A percentile compares a stretch with the other conserved stretches of the same genome.
Evolutionary conservation across 2,797 vertebrate species (phyloP).

Genomic region (Mionectes olivaceus): DNA sequence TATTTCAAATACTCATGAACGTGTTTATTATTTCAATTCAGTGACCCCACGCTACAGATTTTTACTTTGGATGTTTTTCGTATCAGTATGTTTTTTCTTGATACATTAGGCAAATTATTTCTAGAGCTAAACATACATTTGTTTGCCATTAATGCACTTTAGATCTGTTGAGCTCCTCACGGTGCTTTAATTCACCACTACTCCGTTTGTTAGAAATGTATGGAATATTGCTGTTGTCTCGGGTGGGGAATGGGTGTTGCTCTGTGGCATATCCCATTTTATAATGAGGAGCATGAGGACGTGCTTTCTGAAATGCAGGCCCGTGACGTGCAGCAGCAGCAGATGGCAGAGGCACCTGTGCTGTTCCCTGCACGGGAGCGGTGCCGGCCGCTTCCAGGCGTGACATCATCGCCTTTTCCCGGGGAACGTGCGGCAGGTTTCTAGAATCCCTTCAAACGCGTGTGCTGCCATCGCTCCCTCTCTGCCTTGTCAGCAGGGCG

Average conservation of each 20-base stretch:
- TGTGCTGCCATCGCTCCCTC: not conserved
- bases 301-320: rapidly evolving
- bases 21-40: not conserved
- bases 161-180: not conserved
- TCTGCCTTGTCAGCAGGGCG: not conserved
- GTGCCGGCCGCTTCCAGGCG: not conserved
- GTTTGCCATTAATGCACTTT: not conserved
- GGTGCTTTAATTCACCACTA: not conserved
- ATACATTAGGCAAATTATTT: not conserved
- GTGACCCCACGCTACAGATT: rapidly evolving
- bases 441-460: not conserved
- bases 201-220: not conserved
- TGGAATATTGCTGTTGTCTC: not conserved
- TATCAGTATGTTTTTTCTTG: not conserved
- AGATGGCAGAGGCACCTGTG: not conserved
- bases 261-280: not conserved
- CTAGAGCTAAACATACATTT: not conserved
- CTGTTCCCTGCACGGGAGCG: rapidly evolving
- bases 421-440: rapidly evolving
- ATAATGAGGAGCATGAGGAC: not conserved
- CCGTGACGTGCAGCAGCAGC: not conserved
- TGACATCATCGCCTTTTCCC: not conserved
- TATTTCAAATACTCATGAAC: not conserved
- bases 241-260: rapidly evolving
- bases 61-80: not conserved